phyloP scores from a whole-genome alignment of 53 echinoderm and acorn worm species.

The Henricia sp. region DNA sequence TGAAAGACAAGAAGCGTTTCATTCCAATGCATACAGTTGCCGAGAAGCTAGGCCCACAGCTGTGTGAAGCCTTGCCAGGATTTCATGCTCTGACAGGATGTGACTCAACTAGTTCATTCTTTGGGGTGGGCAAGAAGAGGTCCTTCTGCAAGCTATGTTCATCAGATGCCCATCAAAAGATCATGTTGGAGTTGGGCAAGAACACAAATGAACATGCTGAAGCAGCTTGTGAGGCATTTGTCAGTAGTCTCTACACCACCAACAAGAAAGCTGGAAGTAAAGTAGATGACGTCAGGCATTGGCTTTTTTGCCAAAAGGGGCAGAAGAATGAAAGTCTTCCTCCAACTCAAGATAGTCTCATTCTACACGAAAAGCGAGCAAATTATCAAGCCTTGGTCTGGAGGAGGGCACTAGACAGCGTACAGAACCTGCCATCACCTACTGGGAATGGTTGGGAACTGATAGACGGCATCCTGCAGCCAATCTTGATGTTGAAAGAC shows the following conservation, averaged over 20 bases:
- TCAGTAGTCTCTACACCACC: slow-evolving; percentile 39
- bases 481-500: slow-evolving; percentile 67
- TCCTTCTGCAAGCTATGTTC: no score
- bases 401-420: neutral
- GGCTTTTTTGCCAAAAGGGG: slow-evolving; percentile 15
- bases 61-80: slow-evolving; percentile 41
- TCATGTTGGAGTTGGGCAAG: slow-evolving; percentile 3
- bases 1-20: slow-evolving; percentile 52
- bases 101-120: slow-evolving; percentile 66
- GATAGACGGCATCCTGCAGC: slow-evolving; percentile 39
- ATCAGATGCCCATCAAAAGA: slow-evolving; percentile 25
- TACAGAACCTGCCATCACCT: neutral
- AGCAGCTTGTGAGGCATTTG: slow-evolving; percentile 47
- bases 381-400: slow-evolving; percentile 28
- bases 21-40: slow-evolving; percentile 39
- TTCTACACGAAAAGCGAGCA: slow-evolving; percentile 33
- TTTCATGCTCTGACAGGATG: slow-evolving; percentile 71
- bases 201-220: neutral
- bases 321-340: slow-evolving; percentile 29
- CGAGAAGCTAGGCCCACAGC: slow-evolving; percentile 7
- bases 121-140: slow-evolving; percentile 63
- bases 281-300: slow-evolving; percentile 37
- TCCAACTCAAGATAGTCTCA: slow-evolving; percentile 46
- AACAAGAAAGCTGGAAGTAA: neutral
- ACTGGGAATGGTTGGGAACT: slow-evolving; percentile 65